Evolutionary conservation across 2,888 invertebrate species (phyloP).

Genomic region (Agrilus biguttatus): DNA sequence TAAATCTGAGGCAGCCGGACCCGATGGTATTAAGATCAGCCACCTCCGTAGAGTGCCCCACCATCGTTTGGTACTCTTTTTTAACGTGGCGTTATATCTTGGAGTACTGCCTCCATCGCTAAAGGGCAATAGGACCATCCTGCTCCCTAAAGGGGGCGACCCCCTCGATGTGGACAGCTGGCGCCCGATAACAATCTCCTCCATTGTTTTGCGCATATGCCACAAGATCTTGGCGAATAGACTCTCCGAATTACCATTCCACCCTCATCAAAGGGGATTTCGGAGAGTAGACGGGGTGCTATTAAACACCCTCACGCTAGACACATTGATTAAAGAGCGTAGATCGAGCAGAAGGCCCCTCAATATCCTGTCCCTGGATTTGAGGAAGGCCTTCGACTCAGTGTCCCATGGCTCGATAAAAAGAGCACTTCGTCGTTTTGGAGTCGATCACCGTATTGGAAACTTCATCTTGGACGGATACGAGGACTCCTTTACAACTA

Average conservation of each 20-base stretch:
- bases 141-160: too few species aligned
- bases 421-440: slow-evolving; percentile 12
- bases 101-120: too few species aligned
- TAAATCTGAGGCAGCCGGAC: too few species aligned
- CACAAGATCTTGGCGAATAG: too few species aligned
- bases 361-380: slow-evolving; percentile 24
- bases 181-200: too few species aligned
- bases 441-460: slow-evolving; percentile 10
- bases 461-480: slow-evolving; percentile 13
- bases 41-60: too few species aligned
- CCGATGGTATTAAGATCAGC: too few species aligned
- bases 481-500: slow-evolving; percentile 11
- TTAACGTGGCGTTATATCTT: too few species aligned
- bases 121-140: too few species aligned
- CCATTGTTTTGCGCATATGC: too few species aligned
- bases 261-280: slow-evolving; percentile 17
- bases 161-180: too few species aligned
- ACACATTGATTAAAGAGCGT: slow-evolving; percentile 16
- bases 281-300: slow-evolving; percentile 22
- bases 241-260: slow-evolving; percentile 2
- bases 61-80: too few species aligned
- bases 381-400: slow-evolving; percentile 28
- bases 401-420: slow-evolving; percentile 12
- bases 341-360: slow-evolving; percentile 14
- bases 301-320: slow-evolving; percentile 19